Evolutionary conservation across 2,888 invertebrate species (phyloP).

Genomic region (Trichogramma evanescens): DNA sequence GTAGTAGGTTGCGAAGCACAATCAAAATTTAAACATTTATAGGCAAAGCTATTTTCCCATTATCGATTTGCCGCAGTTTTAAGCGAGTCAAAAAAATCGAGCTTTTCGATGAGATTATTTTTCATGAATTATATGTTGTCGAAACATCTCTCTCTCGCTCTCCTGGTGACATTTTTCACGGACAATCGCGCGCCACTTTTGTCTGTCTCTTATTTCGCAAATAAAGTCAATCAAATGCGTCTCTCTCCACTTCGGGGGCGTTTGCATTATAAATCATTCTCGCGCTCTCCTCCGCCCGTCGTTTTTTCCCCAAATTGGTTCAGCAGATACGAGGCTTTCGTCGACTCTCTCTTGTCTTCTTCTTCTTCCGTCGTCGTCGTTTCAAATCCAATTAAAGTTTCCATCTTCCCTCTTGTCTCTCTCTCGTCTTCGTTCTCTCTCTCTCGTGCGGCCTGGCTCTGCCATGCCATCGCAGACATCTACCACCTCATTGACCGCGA

Average conservation of each 20-base stretch:
- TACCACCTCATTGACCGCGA: slow-evolving; percentile 8
- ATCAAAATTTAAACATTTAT: too few species aligned
- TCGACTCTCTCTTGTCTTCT: background rate
- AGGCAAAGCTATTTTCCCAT: too few species aligned
- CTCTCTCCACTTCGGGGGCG: background rate
- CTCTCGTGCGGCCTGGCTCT: slow-evolving; percentile 14
- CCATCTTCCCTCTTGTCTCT: slow-evolving; percentile 20
- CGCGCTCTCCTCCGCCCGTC: background rate
- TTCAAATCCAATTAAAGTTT: slow-evolving; percentile 30
- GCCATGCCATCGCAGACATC: background rate
- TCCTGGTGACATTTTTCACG: background rate
- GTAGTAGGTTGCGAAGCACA: too few species aligned
- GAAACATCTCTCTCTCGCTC: background rate
- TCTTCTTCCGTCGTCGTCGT: slow-evolving; percentile 14
- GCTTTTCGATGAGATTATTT: too few species aligned
- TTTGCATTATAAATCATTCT: slow-evolving; percentile 7
- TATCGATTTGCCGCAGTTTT: too few species aligned
- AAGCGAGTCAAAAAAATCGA: too few species aligned
- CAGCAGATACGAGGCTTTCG: slow-evolving; percentile 12
- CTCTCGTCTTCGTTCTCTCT: slow-evolving; percentile 8
- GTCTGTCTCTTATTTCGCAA: background rate
- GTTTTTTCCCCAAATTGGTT: slow-evolving; percentile 15
- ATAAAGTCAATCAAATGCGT: slow-evolving; percentile 10
- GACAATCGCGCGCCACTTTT: background rate
- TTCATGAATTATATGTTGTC: too few species aligned